Base-by-base conservation (phyloP, 2,797 vertebrate species). In the Myotis vivesi region DNA sequence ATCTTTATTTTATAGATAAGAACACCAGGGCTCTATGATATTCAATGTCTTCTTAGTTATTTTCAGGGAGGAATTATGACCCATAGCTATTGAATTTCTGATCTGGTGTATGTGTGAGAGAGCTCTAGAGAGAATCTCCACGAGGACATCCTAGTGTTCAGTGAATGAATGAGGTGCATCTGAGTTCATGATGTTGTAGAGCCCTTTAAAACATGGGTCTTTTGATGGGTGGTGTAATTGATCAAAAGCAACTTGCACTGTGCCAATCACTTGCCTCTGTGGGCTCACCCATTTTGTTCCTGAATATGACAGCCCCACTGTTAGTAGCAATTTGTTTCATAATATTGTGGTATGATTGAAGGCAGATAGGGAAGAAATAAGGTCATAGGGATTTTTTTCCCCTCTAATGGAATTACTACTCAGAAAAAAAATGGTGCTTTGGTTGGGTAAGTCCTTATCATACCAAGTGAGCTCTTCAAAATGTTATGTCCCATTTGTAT, bases 261-360 rank as follows among this genome's bases (percentile, higher is more conserved):
- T 84, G 89, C 80, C 89, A 92, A 23, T 95, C 77, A 84, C 57
- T 84, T 80, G 22, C 66, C 53, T 84, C 23, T 90, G 17, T 64
- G 33, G 77, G 55, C 23, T 85, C 41, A 66, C 79, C 87, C 80
- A 87, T 76, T 89, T 90, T 89, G 84, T 69, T 87, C 77, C 44
- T 80, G 66, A 87, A n/a, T 57, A 73, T 89, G 95, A 96, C 82
- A 97, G 90, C 71, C 49, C 88, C 86, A 59, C 85, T 72, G 62
- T 93, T 69, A 91, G 86, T 62, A 95, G 97, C 94, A 95, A 94
- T 97, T 90, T 97, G 53, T 95, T 94, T 96, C 85, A 84, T 96
- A 95, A 94, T 95, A 91, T 92, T 86, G 75, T 77, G 25, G 22
- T 73, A 9, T 97, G 87, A 94, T 71, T 95, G 95, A 96, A 95